Evolutionary conservation across 2,113 vertebrate genomes (phyloP), one percentile per base, ranked within the genome.

Genomic region (Struthio camelus): DNA sequence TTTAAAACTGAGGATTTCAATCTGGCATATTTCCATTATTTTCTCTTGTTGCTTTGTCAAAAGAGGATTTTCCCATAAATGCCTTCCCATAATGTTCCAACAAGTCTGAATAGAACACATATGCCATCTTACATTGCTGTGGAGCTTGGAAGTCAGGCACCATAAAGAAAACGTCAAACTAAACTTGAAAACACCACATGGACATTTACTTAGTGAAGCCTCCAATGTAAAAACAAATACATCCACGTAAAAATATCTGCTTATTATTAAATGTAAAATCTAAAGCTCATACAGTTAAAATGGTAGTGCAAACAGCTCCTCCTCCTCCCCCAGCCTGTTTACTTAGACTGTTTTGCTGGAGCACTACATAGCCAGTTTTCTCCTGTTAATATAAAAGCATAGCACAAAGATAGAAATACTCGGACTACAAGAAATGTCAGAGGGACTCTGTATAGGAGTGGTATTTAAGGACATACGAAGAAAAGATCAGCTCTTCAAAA

Each of bases 31-130:
- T 94, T 94, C 95, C 96, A 97, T 92, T 17, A 81, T 66, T 87
- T 93, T 77, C 53, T 87, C 87, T 80, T 34, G 38, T 77, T 83
- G 56, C 66, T 96, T 91, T 86, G 78, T 90, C 81, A 95, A 84
- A 97, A 94, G 85, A 86, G 34, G 40, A 94, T 94, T 89, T 94
- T 94, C 91, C 92, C 89, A 97, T 80, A 95, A 89, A 82, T 77
- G 84, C 64, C 59, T 91, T 90, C 54, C 71, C 87, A 80, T 71
- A 95, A 94, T 18, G n/a, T 71, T 87, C 58, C 75, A 93, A 83
- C 50, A 23, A 65, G 46, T 73, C 19, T 91, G 42, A 91, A 91
- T 0, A 71, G n/a, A 94, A 95, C 85, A 91, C 42, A 92, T 73
- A 54, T 94, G 67, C 75, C 86, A 87, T 54, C 53, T 76, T 64